A percentile compares a stretch with the other conserved stretches of the same genome.
Evolutionary conservation across 2,888 invertebrate species (phyloP).

Genomic region (Phengaris alcon): DNA sequence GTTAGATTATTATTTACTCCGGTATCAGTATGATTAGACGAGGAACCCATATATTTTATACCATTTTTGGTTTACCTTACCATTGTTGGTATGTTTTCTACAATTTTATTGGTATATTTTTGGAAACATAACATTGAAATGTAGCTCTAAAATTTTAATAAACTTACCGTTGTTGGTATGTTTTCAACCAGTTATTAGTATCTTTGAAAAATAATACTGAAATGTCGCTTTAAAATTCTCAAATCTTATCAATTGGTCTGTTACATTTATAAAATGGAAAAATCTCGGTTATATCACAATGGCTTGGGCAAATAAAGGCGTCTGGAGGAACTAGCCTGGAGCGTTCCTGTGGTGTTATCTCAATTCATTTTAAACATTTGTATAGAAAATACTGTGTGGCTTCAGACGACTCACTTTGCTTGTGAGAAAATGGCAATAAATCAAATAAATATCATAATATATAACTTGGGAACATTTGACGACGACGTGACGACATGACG

Average conservation of each 20-base stretch:
- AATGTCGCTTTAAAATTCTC: background rate
- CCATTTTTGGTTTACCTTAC: too few relatives aligned
- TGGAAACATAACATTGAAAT: too few relatives aligned
- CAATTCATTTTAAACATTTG: conserved; percentile 19
- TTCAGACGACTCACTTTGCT: background rate
- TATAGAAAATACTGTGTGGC: conserved; percentile 9
- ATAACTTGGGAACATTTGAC: background rate
- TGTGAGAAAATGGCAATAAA: background rate
- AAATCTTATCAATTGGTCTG: background rate
- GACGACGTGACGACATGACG: too few relatives aligned
- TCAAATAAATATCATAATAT: background rate
- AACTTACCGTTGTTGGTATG: too few relatives aligned
- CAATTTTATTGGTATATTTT: too few relatives aligned
- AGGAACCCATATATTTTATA: too few relatives aligned
- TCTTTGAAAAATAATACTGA: too few relatives aligned
- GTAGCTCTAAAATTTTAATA: too few relatives aligned
- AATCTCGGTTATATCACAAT: background rate
- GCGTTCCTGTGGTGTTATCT: background rate
- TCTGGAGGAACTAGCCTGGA: background rate
- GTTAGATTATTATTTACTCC: conserved; percentile 17
- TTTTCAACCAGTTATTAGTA: too few relatives aligned
- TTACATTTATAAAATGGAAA: background rate
- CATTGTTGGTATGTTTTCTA: too few relatives aligned
- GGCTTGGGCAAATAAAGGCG: conserved; percentile 1
- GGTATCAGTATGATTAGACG: background rate